Conservation (phyloP, 1,140 invertebrate genomes). For the Hypothenemus hampei region DNA sequence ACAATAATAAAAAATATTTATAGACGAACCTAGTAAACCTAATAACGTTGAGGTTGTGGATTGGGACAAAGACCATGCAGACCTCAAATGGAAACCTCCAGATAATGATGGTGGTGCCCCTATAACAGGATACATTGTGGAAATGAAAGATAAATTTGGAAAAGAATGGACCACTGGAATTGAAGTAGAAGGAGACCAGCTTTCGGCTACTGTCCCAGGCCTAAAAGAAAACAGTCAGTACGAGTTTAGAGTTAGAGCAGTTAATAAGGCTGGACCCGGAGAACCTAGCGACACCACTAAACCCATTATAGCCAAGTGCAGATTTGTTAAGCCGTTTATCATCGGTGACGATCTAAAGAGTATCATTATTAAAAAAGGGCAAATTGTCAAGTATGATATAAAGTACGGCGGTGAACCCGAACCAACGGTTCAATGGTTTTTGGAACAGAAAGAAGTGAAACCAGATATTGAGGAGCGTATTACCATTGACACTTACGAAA, state of each 20-base stretch:
- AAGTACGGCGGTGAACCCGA: constrained; percentile 94
- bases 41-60: constrained; percentile 85
- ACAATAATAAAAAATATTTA: constrained; percentile 1
- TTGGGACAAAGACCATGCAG: constrained; percentile 94
- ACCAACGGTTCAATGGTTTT: constrained; percentile 81
- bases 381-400: constrained; percentile 88
- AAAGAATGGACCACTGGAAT: constrained; percentile 82
- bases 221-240: constrained; percentile 94
- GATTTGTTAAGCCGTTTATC: constrained; percentile 92
- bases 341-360: constrained; percentile 80
- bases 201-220: constrained; percentile 74
- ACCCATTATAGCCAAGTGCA: constrained; percentile 90
- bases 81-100: constrained; percentile 86
- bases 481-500: constrained; percentile 84
- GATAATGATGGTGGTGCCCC: constrained; percentile 89
- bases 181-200: constrained; percentile 71
- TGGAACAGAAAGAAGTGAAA: constrained; percentile 65
- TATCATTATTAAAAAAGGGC: constrained; percentile 90
- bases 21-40: constrained; percentile 88
- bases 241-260: constrained; percentile 91
- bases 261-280: constrained; percentile 93
- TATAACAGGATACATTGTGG: constrained; percentile 91
- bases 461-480: constrained; percentile 63
- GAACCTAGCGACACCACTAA: constrained; percentile 92
- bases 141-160: constrained; percentile 90